Base-by-base conservation (phyloP, 2,888 invertebrate genomes). In the Oscheius sp. region DNA sequence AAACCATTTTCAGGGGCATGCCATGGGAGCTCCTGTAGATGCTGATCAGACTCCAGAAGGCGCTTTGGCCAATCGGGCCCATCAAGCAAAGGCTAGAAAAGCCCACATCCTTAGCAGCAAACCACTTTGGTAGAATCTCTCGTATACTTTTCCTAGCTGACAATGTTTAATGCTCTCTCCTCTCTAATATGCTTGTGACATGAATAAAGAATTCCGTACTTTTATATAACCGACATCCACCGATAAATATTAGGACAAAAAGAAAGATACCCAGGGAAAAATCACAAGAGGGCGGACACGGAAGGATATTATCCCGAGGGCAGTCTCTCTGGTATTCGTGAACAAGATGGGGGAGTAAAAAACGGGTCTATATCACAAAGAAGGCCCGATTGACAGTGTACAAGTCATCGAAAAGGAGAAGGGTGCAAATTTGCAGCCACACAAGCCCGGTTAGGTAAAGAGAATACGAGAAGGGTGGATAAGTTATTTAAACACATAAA, bases 51-150 rank as follows among this genome's bases (percentile, higher is more conserved):
- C 82, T 33, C 84, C 84, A 7, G 86, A 85, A 74, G 87, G 86
- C 48, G 86, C 87, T 0, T 74, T 84, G 57, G 83, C 84, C 72
- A 85, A 85, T 70, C 74, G 87, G 29, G 82, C 84, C 42, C 78
- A 85, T 63, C 83, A 83, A 62, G 85, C 86, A 7, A 81, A 82
- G 37, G 77, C 79, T 42, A 79, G 86, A 68, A 87, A 87, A 73
- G 81, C 81, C 7, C 85, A 87, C 74, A 84, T 87, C 66, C 81
- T 87, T 7, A 81, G 85, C 70, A 85, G 83, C 80, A 84, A 86
- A 70, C 87, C 87, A 57, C 80, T 87, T 9, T 87, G 87, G 87
- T 87, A 75, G 78, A 71, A 37, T n/a, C 13, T 47, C 3, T 50
- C 32, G 48, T 32, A 33, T 2, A 11, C 42, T 33, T 9, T 68